Evolutionary conservation across 2,113 vertebrate genomes (phyloP), one percentile per base, ranked within the genome.

Genomic region (Eublepharis macularius): DNA sequence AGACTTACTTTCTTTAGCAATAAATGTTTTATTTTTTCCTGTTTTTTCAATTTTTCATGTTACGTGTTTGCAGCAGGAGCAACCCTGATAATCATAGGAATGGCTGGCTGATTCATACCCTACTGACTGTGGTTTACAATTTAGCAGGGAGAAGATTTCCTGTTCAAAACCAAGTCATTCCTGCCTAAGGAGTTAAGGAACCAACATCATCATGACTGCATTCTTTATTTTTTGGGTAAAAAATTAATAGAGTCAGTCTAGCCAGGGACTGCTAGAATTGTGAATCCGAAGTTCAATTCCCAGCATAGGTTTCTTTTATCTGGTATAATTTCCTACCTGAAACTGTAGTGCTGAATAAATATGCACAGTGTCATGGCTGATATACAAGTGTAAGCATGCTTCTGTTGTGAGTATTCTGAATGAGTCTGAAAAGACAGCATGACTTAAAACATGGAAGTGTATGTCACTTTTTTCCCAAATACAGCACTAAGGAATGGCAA

Each of bases 1-100:
- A 73, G 17, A 74, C 9, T 36, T 16, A 39, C 32, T 75, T 74
- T 43, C 19, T 76, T 5, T 60, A 84, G 0, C 43, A 41, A 10
- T 9, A n/a, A 69, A 6, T 0, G 0, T 68, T 74, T 65, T 74
- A 57, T 26, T 1, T 32, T 76, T 12, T 0, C 0, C 81, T 39
- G 13, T 36, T 7, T 68, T n/a, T 47, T 73, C 10, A 24, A 63
- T 63, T 63, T 66, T 47, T 34, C n/a, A n/a, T n/a, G 6, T 29
- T 17, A 2, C n/a, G 47, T 34, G 51, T 60, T 16, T 83, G 24
- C 54, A 83, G 6, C 1, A 45, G 63, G n/a, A 80, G 8, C 24
- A 24, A 8, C 26, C 21, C 68, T 26, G 47, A 36, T 51, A 0
- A 36, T 76, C 45, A 0, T 0, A 13, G 0, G 41, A 26, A 49